Conservation (phyloP, 2,888 invertebrate genomes). For the Spodoptera littoralis region DNA sequence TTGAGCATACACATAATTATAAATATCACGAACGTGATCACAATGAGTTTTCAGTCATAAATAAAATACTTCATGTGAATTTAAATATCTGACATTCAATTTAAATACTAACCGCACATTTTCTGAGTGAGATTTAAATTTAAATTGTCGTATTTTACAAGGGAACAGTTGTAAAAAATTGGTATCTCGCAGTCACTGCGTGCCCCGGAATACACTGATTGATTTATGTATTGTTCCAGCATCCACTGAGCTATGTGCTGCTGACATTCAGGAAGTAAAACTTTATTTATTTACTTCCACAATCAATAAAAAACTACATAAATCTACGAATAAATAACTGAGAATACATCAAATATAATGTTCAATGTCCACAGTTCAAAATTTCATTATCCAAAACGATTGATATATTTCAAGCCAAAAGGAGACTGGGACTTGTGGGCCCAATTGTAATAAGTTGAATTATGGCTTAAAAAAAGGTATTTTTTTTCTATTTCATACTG, state of each 20-base stretch:
- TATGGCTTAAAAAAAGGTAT: too few species aligned
- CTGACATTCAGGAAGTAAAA: slow-evolving; percentile 5
- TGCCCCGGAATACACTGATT: slow-evolving; percentile 34
- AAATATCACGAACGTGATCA: slow-evolving; percentile 3
- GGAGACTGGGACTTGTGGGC: too few species aligned
- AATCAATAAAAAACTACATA: not conserved
- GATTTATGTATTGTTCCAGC: slow-evolving; percentile 44
- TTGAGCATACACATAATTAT: not conserved
- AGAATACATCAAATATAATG: not conserved
- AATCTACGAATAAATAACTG: too few species aligned
- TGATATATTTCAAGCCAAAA: too few species aligned
- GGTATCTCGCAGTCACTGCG: slow-evolving; percentile 10
- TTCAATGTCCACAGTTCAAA: not conserved
- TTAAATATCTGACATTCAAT: slow-evolving; percentile 22
- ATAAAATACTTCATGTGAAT: slow-evolving; percentile 19
- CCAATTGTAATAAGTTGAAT: too few species aligned
- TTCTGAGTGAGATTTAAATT: slow-evolving; percentile 17
- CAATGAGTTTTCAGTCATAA: slow-evolving; percentile 11
- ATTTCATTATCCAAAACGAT: too few species aligned
- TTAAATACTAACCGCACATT: slow-evolving; percentile 11
- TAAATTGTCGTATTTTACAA: slow-evolving; percentile 30
- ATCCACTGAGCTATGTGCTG: slow-evolving; percentile 32
- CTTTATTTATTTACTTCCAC: slow-evolving; percentile 3
- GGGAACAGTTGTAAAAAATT: slow-evolving; percentile 16
- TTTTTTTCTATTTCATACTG: too few species aligned